Evolutionary conservation across 2,888 invertebrate genomes (phyloP).

Genomic region (Cenopis cana): DNA sequence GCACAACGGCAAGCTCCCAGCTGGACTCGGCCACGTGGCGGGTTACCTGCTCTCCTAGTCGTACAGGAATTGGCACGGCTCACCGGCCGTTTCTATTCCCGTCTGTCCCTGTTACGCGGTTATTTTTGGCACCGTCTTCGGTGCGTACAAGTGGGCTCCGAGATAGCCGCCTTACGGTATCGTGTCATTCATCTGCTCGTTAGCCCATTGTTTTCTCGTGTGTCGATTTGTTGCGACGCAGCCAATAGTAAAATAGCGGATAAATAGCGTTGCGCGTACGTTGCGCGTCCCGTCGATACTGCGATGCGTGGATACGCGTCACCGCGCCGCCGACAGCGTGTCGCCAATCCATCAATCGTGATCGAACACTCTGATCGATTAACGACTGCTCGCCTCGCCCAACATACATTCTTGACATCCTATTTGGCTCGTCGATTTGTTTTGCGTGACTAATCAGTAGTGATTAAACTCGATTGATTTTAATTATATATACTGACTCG

Average conservation of each 20-base stretch:
- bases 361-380: constrained; percentile 78
- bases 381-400: constrained; percentile 65
- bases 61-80: constrained; percentile 78
- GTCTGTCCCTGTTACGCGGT: constrained; percentile 76
- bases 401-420: constrained; percentile 64
- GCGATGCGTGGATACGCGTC: constrained; percentile 53
- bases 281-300: constrained; percentile 48
- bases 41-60: constrained; percentile 63
- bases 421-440: constrained; percentile 59
- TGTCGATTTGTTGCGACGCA: constrained; percentile 74
- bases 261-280: constrained; percentile 64
- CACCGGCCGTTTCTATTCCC: constrained; percentile 76
- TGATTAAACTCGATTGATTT: constrained; percentile 42
- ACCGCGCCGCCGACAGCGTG: constrained; percentile 66
- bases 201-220: constrained; percentile 79
- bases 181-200: constrained; percentile 83
- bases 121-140: constrained; percentile 80
- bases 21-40: constrained; percentile 70
- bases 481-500: constrained; percentile 25
- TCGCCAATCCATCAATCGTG: constrained; percentile 78
- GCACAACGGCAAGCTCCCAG: constrained; percentile 54
- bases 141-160: constrained; percentile 72
- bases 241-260: constrained; percentile 75
- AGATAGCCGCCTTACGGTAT: constrained; percentile 65
- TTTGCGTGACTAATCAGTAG: constrained; percentile 49